phyloP scores from a whole-genome alignment of 2,113 vertebrate genomes.

The Aplodontia rufa region DNA sequence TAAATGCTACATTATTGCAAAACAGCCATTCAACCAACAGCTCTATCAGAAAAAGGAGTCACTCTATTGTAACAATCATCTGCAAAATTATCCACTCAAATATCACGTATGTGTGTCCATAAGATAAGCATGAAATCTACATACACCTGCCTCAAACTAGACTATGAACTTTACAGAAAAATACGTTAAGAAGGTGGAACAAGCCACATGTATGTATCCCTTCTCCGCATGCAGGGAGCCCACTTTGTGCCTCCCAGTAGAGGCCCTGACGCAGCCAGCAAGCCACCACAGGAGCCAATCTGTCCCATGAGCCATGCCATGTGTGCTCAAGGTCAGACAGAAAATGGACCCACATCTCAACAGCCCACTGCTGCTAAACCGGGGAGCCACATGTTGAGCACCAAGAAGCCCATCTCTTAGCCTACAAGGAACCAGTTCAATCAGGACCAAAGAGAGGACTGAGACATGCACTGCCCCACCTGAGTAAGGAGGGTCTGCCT shows the following conservation, averaged over 20 bases:
- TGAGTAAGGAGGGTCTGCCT: constrained; percentile 55
- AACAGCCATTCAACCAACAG: neutral
- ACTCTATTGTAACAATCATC: neutral
- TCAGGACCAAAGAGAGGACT: constrained; percentile 65
- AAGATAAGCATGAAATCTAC: neutral
- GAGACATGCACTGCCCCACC: constrained; percentile 51
- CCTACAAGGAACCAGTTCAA: too few relatives aligned
- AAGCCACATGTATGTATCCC: too few relatives aligned
- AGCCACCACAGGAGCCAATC: neutral
- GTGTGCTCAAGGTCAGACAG: neutral
- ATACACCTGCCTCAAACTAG: neutral
- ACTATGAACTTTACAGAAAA: neutral
- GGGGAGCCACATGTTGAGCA: neutral
- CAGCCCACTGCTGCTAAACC: neutral
- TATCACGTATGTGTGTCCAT: too few relatives aligned
- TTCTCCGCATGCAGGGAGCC: too few relatives aligned
- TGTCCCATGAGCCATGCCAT: neutral
- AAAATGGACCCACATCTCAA: neutral
- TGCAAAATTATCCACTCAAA: neutral
- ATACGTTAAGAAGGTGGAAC: neutral
- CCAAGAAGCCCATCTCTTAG: neutral
- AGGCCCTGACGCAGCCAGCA: neutral
- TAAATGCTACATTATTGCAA: neutral
- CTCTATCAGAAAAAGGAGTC: neutral
- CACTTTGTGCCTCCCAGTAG: neutral